Base-by-base conservation (phyloP, 2,888 invertebrate species). In the Tinea trinotella region DNA sequence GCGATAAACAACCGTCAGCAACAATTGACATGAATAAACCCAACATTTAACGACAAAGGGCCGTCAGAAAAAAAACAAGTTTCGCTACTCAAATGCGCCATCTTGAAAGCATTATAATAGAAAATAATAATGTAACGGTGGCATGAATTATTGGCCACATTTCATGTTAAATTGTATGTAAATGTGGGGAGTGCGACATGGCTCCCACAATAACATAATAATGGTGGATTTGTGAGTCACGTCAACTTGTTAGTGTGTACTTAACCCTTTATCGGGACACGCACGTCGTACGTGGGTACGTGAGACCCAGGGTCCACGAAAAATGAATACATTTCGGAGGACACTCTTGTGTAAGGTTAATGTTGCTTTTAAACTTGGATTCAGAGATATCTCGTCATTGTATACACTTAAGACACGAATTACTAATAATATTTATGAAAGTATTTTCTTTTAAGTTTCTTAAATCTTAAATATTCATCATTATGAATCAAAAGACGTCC, bases 161-260 rank as follows among this genome's bases (percentile, higher is more conserved):
- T 84, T 84, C 78, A 81, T 81, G 82, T 83, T 83, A 83, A 84
- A 83, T 81, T 81, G 81, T 84, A 84, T 84, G 84, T 84, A 83
- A 84, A 84, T 84, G 78, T 64, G 73, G 70, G 72, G 71, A 74
- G 76, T 68, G 65, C 76, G 79, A 77, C 81, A 76, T 68, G 78
- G 82, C 79, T 81, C 77, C 82, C 79, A 82, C 84, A 84, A 84
- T 83, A 84, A 84, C 84, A 84, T 82, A 82, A 84, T 84, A 85
- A 84, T 83, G 77, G 81, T 74, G 76, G 82, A 83, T 83, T 84
- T 83, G 84, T 84, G 78, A 83, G 74, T 84, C 84, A 84, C 83
- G 84, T 82, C 78, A 79, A 76, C 80, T 80, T 80, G 83, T 84
- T 83, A 83, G 81, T 81, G 73, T 80, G 79, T 83, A 82, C 80